Conservation (phyloP, 35 echinoderm and acorn worm species). For the Strongylocentrotus purpuratus region DNA sequence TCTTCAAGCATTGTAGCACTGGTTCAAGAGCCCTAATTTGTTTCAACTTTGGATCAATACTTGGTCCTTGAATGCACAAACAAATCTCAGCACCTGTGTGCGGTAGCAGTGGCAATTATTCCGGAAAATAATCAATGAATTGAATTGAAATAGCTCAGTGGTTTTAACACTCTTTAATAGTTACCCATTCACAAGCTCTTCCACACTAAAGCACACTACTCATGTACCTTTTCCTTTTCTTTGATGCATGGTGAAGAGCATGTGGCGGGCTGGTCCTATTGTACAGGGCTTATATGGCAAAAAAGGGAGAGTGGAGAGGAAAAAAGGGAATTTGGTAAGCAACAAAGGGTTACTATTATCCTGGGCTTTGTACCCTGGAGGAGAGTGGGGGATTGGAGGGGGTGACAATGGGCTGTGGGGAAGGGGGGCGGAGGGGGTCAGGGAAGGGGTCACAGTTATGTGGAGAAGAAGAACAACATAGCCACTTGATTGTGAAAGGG, state of each 20-base stretch:
- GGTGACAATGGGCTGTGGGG: neutral
- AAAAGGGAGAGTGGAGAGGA: neutral
- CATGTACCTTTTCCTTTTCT: neutral
- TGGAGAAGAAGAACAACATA: neutral
- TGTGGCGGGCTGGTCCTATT: neutral
- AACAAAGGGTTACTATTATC: neutral
- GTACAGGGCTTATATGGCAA: neutral
- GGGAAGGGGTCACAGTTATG: neutral
- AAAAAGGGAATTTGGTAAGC: neutral
- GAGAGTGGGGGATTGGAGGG: neutral
- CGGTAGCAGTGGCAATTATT: neutral
- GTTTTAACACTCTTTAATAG: neutral
- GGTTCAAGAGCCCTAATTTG: neutral
- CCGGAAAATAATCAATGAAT: neutral
- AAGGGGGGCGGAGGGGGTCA: neutral
- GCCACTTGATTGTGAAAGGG: neutral
- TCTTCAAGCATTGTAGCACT: neutral
- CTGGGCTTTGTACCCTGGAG: neutral
- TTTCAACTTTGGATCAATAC: neutral
- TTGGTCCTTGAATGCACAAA: neutral
- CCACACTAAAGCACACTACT: neutral
- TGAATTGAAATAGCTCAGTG: neutral
- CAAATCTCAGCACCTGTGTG: neutral
- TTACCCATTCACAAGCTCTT: neutral
- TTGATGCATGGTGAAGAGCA: neutral